Evolutionary conservation across 2,888 invertebrate genomes (phyloP).

Genomic region (Euplagia quadripunctaria): DNA sequence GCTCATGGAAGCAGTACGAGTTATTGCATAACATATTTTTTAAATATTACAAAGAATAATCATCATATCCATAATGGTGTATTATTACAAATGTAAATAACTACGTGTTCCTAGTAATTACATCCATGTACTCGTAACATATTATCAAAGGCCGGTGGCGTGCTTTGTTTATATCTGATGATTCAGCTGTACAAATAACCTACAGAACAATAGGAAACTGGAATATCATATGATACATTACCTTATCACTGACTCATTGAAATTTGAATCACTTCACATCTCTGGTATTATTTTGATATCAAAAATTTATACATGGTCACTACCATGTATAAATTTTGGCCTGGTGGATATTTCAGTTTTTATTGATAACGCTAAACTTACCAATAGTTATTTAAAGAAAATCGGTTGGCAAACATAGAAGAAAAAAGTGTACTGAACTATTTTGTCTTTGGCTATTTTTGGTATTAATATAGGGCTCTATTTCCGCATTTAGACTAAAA

Average conservation of each 20-base stretch:
- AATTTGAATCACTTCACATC: neutral
- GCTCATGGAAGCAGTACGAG: too few relatives aligned
- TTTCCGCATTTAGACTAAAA: too few relatives aligned
- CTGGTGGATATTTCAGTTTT: too few relatives aligned
- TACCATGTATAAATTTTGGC: too few relatives aligned
- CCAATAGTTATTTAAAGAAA: too few relatives aligned
- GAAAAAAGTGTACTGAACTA: too few relatives aligned
- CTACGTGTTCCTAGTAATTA: neutral
- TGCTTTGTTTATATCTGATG: neutral
- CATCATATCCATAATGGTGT: neutral
- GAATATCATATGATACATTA: neutral
- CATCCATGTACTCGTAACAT: neutral
- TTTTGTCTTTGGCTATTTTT: too few relatives aligned
- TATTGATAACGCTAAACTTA: too few relatives aligned
- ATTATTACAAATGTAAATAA: slow-evolving; percentile 2
- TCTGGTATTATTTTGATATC: neutral
- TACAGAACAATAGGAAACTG: neutral
- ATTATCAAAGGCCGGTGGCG: slow-evolving; percentile 2
- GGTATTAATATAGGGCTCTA: too few relatives aligned
- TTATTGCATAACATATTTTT: too few relatives aligned
- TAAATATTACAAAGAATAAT: neutral
- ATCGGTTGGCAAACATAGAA: too few relatives aligned
- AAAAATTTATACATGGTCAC: too few relatives aligned
- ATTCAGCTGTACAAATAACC: slow-evolving; percentile 2
- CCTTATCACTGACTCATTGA: neutral